Conservation (phyloP, 2,888 invertebrate genomes). For the Invenusta paracnida region DNA sequence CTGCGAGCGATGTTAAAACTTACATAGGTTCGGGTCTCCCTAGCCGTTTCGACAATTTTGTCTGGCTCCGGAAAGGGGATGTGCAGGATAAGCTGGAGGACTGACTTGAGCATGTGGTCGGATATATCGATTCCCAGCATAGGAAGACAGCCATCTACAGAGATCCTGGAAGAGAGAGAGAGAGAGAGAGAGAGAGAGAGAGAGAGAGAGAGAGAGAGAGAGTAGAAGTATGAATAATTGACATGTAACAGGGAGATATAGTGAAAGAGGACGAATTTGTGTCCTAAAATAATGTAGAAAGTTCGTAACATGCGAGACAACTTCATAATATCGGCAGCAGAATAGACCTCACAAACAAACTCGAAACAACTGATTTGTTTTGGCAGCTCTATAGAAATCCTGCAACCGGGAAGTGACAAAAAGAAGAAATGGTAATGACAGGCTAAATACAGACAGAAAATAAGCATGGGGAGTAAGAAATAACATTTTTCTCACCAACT, state of each 20-base stretch:
- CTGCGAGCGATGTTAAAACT: no score
- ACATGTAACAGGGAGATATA: background rate
- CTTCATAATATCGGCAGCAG: no score
- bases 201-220: background rate
- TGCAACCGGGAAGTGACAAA: no score
- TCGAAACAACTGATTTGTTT: background rate
- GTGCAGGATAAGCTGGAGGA: conserved; percentile 29
- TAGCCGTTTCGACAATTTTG: background rate
- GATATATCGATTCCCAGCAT: conserved; percentile 13
- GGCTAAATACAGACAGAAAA: no score
- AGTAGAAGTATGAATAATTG: background rate
- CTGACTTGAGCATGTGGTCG: conserved; percentile 1
- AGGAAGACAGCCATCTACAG: conserved; percentile 36
- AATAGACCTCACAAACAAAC: background rate
- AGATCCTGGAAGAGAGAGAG: conserved; percentile 10
- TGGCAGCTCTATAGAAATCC: no score
- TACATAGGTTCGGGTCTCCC: no score
- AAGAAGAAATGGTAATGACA: no score
- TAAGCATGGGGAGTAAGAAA: no score
- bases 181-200: no score
- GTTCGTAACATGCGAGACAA: no score
- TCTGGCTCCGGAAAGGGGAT: conserved; percentile 20
- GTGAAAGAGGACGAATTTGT: background rate
- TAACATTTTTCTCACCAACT: no score
- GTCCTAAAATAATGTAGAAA: background rate